Percentiles rank a stretch among this genome's conserved stretches.
These are phyloP conservation scores for Sebastes dallii DNA, from an alignment of 2,797 vertebrate genomes.

Conservation along the genomic window DNA sequence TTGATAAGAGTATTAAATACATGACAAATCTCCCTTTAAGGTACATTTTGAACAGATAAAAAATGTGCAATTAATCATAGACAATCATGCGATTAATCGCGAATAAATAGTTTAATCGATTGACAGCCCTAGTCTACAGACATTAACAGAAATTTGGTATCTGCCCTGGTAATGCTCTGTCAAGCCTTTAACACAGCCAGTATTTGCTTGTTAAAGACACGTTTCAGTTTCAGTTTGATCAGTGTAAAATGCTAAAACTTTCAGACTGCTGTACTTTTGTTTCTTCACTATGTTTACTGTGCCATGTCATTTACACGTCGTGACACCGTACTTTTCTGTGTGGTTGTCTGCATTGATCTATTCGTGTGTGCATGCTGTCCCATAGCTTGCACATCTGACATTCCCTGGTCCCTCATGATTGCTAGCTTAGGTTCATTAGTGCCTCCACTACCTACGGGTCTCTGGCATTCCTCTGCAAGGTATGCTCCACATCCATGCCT, in stretches of 20 bases:
- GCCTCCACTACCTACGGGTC: constrained; percentile 44
- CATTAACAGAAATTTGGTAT: neutral
- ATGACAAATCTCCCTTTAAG: too few species aligned
- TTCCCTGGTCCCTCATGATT: constrained; percentile 35
- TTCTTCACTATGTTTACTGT: neutral
- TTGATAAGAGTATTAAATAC: too few species aligned
- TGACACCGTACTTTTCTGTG: neutral
- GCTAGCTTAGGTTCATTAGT: constrained; percentile 67
- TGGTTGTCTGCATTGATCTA: neutral
- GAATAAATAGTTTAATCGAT: too few species aligned
- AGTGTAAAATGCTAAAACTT: neutral
- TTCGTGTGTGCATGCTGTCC: neutral
- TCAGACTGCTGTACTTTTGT: neutral
- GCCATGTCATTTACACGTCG: neutral
- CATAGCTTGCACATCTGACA: constrained; percentile 40
- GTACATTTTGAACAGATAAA: too few species aligned
- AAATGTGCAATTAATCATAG: too few species aligned
- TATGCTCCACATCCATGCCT: constrained; percentile 66
- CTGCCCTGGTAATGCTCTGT: neutral
- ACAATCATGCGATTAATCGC: too few species aligned
- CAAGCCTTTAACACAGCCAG: neutral
- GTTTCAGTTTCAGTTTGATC: neutral
- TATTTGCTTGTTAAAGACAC: neutral
- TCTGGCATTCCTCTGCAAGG: constrained; percentile 56
- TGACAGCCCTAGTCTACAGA: neutral